These are phyloP conservation scores for Tauraco hartlaubi DNA, from an alignment of 2,797 vertebrate species.

Conservation along the genomic window DNA sequence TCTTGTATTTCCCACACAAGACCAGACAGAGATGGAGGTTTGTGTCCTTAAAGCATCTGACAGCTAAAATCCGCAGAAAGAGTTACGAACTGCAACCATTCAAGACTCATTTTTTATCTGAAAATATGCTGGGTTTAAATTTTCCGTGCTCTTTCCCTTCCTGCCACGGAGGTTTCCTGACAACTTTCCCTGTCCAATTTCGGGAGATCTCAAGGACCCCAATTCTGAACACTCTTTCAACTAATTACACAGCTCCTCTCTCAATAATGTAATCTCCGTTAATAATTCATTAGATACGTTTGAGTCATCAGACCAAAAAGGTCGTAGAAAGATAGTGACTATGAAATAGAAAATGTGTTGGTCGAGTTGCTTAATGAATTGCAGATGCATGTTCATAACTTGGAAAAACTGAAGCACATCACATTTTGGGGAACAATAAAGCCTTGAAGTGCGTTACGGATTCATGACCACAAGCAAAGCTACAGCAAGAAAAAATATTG, in stretches of 20 bases:
- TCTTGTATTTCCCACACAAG: neutral
- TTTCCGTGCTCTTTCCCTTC: neutral
- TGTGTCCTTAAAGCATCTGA: neutral
- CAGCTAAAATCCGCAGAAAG: neutral
- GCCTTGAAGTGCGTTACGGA: neutral
- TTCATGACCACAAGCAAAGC: conserved; percentile 21
- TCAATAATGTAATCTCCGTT: neutral
- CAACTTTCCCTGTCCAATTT: neutral
- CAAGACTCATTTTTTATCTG: neutral
- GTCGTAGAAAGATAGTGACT: conserved; percentile 10
- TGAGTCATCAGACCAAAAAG: conserved; percentile 37
- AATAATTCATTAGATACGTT: conserved; percentile 47
- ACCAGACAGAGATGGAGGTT: neutral
- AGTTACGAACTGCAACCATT: neutral
- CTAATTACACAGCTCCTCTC: conserved; percentile 14
- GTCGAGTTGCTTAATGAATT: conserved; percentile 26
- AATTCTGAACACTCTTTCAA: neutral
- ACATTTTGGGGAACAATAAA: neutral
- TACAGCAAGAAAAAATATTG: neutral
- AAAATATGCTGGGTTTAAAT: neutral
- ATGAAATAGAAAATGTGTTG: conserved; percentile 24
- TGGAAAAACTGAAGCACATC: conserved; percentile 8
- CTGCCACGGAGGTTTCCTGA: neutral
- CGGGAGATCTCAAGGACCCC: neutral
- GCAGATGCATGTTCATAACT: neutral